Base-by-base conservation (phyloP, 2,797 vertebrate species). In the Hydrolagus colliei region DNA sequence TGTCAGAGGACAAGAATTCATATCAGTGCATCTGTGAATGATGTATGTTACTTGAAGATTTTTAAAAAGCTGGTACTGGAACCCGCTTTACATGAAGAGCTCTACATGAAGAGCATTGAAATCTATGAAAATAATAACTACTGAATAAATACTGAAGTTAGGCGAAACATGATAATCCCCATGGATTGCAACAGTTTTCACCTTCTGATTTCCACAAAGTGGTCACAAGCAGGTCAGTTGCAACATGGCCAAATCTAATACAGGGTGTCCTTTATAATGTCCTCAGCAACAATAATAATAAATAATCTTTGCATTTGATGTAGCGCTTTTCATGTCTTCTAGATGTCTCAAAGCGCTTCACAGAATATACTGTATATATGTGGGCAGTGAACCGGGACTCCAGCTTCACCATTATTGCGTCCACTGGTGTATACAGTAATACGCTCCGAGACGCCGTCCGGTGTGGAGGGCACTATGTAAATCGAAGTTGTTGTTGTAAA, bases 1-100 rank as follows among this genome's bases (percentile, higher is more conserved):
- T 90, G 90, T 89, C 87, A 88, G 87, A 79, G 87, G 88, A 88
- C 89, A 89, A 90, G 73, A 20, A 82, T 32, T 82, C 65, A 35
- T 41, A 84, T 84, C 79, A 68, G 11, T 67, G 27, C 65, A 84
- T 10, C 41, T 41, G 65, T 71, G 79, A 84, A 84, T 71, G 79
- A 84, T 84, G 65, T 27, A 82, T 82, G 11, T 65, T 82, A 16
- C 11, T 67, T 41, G 63, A 7, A 20, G 62, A 71, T 22, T 71
- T 71, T 84, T 82, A 71, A 71, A 84, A 71, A 41, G 13, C 79
- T 71, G 65, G 65, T 67, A 84, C 41, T 52, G 41, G 2, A 52
- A 6, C 79, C n/a, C 41, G 41, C 68, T 84, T 84, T 27, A 84
- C 68, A 84, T 27, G 27, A 27, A 27, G 27, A 27, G 27, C 27